Conservation (phyloP, 1,140 invertebrate species). For the Nasonia giraulti region DNA sequence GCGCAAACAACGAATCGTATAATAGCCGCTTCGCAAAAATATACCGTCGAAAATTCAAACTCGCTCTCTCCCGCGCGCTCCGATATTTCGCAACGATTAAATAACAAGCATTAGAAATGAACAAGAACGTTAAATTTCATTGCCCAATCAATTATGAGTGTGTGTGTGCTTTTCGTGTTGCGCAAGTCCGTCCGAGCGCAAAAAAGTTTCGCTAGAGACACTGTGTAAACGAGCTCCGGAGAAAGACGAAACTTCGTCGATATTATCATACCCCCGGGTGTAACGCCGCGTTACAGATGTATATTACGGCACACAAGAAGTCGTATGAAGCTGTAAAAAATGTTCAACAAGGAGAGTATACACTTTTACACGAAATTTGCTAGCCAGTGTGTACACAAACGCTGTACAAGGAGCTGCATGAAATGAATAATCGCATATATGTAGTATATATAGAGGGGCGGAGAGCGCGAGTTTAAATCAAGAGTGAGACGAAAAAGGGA, state of each 20-base stretch:
- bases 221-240: background rate
- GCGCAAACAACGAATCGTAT: background rate
- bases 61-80: background rate
- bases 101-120: conserved; percentile 8
- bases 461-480: conserved; percentile 4
- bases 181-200: background rate
- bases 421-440: too few relatives aligned
- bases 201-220: background rate
- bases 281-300: too few relatives aligned
- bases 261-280: too few relatives aligned
- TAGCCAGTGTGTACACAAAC: background rate
- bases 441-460: too few relatives aligned
- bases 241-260: too few relatives aligned
- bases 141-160: conserved; percentile 15
- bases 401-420: background rate
- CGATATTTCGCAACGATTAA: background rate
- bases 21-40: background rate
- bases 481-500: conserved; percentile 9
- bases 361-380: background rate
- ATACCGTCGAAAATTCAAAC: background rate
- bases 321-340: background rate
- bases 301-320: too few relatives aligned
- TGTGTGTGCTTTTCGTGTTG: background rate
- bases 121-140: conserved; percentile 21
- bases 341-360: conserved; percentile 5